A percentile compares a stretch with the other conserved stretches of the same genome.
Evolutionary conservation across 2,888 invertebrate species (phyloP).

Genomic region (Netelia virgata): DNA sequence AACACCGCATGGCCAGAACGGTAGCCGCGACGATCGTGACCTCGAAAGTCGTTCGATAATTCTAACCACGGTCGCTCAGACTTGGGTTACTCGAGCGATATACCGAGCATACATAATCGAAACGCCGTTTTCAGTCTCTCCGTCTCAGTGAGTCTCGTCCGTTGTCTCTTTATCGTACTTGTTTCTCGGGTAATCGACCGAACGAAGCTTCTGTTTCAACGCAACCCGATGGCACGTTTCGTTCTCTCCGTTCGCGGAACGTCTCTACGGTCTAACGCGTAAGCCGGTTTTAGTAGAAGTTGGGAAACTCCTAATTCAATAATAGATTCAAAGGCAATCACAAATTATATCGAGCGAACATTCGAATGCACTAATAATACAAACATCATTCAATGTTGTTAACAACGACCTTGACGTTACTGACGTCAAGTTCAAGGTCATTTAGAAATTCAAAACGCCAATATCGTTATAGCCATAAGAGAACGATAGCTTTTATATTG

Average conservation of each 20-base stretch:
- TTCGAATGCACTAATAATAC: too few species aligned
- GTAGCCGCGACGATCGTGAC: slow-evolving; percentile 77
- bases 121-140: slow-evolving; percentile 11
- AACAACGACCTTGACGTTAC: too few species aligned
- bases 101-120: slow-evolving; percentile 77
- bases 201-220: neutral
- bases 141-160: neutral
- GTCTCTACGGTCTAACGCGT: neutral
- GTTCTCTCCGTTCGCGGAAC: neutral
- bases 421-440: too few species aligned
- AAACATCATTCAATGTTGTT: too few species aligned
- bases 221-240: neutral
- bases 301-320: neutral
- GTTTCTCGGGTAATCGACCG: neutral
- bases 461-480: too few species aligned
- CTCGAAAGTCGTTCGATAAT: slow-evolving; percentile 82
- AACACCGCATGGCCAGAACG: slow-evolving; percentile 66
- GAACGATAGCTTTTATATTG: too few species aligned
- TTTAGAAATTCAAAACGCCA: too few species aligned
- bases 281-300: neutral
- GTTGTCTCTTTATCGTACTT: neutral
- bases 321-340: too few species aligned
- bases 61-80: slow-evolving; percentile 75
- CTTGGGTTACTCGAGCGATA: slow-evolving; percentile 74
- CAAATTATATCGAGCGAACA: too few species aligned